Evolutionary conservation across 2,888 invertebrate genomes (phyloP).

Genomic region (Cyclophora punctaria): DNA sequence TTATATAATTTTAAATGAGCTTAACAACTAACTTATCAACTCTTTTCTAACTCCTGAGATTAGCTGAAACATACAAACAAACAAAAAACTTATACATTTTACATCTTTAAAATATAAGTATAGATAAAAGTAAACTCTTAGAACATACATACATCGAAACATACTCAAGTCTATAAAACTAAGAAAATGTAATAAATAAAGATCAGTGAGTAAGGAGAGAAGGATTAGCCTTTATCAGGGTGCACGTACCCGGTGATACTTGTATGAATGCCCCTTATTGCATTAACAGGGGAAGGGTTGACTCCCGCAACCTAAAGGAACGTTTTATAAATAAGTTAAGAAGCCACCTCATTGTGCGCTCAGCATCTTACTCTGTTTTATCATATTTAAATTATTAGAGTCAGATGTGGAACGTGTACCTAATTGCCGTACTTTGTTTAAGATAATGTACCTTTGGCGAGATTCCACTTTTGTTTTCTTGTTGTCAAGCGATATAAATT

Average conservation of each 20-base stretch:
- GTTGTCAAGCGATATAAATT: constrained; percentile 70
- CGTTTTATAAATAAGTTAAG: constrained; percentile 75
- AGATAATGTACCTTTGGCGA: constrained; percentile 75
- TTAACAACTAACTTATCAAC: no score
- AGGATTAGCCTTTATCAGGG: constrained; percentile 70
- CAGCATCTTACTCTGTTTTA: constrained; percentile 69
- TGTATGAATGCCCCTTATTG: constrained; percentile 74
- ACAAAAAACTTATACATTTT: no score
- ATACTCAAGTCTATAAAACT: constrained; percentile 17
- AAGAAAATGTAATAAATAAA: constrained; percentile 56
- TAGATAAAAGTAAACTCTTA: no score
- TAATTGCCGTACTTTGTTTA: constrained; percentile 75
- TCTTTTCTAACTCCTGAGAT: no score
- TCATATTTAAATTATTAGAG: constrained; percentile 76
- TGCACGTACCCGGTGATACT: constrained; percentile 65
- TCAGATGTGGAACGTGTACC: constrained; percentile 76
- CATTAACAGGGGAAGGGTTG: constrained; percentile 69
- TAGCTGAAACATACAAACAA: no score
- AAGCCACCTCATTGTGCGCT: constrained; percentile 64
- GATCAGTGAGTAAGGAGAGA: constrained; percentile 47
- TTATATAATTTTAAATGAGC: no score
- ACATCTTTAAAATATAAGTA: no score
- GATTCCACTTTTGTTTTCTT: constrained; percentile 74
- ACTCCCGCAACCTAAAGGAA: constrained; percentile 50
- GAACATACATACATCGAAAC: no score